Conservation (phyloP, 1,140 invertebrate genomes). For the Aethina tumida region DNA sequence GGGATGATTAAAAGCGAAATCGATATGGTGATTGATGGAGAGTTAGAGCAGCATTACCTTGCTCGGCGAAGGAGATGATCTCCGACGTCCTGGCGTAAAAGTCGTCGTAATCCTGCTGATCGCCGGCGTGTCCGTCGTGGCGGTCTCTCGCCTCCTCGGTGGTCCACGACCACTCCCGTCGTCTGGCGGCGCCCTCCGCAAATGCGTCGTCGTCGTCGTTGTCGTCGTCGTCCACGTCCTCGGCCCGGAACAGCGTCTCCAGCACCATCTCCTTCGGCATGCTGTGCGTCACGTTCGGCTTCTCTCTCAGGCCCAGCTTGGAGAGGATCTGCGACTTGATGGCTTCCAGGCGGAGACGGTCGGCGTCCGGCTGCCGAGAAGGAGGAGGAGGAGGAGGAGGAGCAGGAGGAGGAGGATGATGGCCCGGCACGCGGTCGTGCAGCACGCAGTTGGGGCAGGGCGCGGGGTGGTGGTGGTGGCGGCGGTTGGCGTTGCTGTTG, state of each 20-base stretch:
- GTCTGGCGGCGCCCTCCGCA: conserved; percentile 23
- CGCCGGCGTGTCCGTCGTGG: conserved; percentile 15
- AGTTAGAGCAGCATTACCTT: conserved; percentile 47
- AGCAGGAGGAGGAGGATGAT: too few relatives aligned
- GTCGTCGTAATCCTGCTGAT: conserved; percentile 50
- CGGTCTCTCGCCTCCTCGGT: conserved; percentile 24
- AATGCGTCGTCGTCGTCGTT: conserved; percentile 24
- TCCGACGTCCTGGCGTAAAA: conserved; percentile 70
- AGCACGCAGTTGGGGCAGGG: too few relatives aligned
- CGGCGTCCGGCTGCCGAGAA: conserved; percentile 39
- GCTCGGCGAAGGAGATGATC: conserved; percentile 72
- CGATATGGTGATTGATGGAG: too few relatives aligned
- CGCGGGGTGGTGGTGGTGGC: too few relatives aligned
- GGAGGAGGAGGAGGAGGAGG: too few relatives aligned
- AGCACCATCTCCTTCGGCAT: conserved; percentile 56
- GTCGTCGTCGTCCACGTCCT: conserved; percentile 33
- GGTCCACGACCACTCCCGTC: conserved; percentile 25
- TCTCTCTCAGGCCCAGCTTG: conserved; percentile 56
- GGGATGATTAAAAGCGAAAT: too few relatives aligned
- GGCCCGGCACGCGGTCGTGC: too few relatives aligned
- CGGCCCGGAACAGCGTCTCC: conserved; percentile 57
- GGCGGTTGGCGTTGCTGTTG: too few relatives aligned
- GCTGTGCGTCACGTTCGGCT: conserved; percentile 59
- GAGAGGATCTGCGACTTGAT: conserved; percentile 68
- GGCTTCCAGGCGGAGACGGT: conserved; percentile 56